Base-by-base conservation (phyloP, 2,797 vertebrate species). In the Falco concolor region DNA sequence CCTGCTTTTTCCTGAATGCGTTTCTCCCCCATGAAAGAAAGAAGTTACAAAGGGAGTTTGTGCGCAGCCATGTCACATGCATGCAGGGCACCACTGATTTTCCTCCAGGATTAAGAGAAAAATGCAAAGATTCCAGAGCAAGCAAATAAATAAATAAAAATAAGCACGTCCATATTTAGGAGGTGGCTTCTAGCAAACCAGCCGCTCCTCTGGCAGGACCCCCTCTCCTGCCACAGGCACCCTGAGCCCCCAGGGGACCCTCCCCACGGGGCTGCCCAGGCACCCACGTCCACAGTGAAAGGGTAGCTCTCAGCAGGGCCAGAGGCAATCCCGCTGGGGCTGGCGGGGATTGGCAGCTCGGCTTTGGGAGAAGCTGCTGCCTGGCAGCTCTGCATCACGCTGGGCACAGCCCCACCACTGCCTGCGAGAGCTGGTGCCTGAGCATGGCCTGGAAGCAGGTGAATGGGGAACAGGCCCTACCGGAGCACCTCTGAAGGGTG, bases 1-100 rank as follows among this genome's bases (percentile, higher is more conserved):
- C 73, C 49, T 91, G 93, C 92, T 95, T 93, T 52, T 97, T 93
- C 91, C 91, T 96, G 94, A 87, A 67, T 42, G 52, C 8, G 10
- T 92, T 81, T 94, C 74, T 94, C 76, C 78, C 69, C 67, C 1
- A 2, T 63, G 88, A 92, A 95, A 96, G 82, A 91, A 91, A 94
- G 75, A 83, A 95, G 92, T 91, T 89, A 94, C 87, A 94, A 84
- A 95, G 78, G 57, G 75, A 94, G 93, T 74, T 90, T 92, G 75
- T 93, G 63, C 0, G 0, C 69, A 47, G 93, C 86, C 47, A 9
- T 68, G 77, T 92, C 88, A 81, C 84, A 78, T 57, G 45, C 60
- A 45, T 23, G 8, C 53, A 84, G 85, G 74, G 70, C 73, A 68
- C 75, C 0, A 0, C 56, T 20, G 60, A 22, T 80, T 79, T 49